Percentiles rank a stretch among this genome's conserved stretches.
phyloP scores from a whole-genome alignment of 2,113 vertebrate genomes.

The Ranitomeya variabilis region DNA sequence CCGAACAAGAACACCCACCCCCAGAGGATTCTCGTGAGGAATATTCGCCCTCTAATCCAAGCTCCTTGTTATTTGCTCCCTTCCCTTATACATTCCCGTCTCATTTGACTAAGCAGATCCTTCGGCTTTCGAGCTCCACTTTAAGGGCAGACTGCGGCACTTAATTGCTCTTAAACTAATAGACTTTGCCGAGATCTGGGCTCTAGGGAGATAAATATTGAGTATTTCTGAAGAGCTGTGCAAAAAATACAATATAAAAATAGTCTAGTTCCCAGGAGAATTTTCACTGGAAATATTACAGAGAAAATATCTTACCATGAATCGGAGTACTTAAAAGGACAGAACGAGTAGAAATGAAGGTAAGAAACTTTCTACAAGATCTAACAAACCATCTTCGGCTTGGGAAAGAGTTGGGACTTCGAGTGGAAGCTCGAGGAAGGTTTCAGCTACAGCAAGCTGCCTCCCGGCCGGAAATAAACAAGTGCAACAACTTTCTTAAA shows the following conservation, averaged over 20 bases:
- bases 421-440: background rate
- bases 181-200: constrained; percentile 6
- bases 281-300: background rate
- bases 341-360: background rate
- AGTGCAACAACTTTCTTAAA: no score
- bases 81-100: background rate
- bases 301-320: background rate
- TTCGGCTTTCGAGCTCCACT: background rate
- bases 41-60: background rate
- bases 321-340: background rate
- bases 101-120: background rate
- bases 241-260: constrained; percentile 9
- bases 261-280: background rate
- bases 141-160: background rate
- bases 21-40: background rate
- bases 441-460: background rate
- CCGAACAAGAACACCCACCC: background rate
- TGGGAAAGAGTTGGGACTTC: no score
- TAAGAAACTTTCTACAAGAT: background rate
- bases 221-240: background rate
- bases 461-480: background rate
- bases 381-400: no score
- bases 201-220: constrained; percentile 23
- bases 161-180: constrained; percentile 24
- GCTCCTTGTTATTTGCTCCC: background rate